These are phyloP conservation scores for Schlechtendalia chinensis DNA, from an alignment of 1,140 invertebrate species.

Conservation along the genomic window DNA sequence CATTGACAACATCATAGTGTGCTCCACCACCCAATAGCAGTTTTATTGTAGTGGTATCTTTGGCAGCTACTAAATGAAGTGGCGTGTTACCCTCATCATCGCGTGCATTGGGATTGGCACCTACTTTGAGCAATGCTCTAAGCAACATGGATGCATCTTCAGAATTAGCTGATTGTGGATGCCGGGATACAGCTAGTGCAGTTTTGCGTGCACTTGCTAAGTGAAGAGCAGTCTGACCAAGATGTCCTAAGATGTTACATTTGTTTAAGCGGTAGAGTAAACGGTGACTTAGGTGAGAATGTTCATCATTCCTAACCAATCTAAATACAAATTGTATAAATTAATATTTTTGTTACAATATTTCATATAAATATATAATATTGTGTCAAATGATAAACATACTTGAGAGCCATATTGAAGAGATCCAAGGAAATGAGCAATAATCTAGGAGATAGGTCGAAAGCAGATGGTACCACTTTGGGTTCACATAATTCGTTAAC, in stretches of 20 bases:
- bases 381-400: neutral
- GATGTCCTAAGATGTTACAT: slow-evolving; percentile 58
- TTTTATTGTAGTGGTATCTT: slow-evolving; percentile 52
- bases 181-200: slow-evolving; percentile 60
- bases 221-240: slow-evolving; percentile 77
- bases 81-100: slow-evolving; percentile 80
- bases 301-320: slow-evolving; percentile 55
- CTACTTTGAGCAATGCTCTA: slow-evolving; percentile 75
- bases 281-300: slow-evolving; percentile 55
- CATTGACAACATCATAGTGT: slow-evolving; percentile 84
- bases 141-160: slow-evolving; percentile 61
- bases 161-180: slow-evolving; percentile 66
- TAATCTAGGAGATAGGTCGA: slow-evolving; percentile 30
- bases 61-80: slow-evolving; percentile 65
- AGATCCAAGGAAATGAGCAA: slow-evolving; percentile 50
- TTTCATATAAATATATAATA: neutral
- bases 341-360: too few species aligned
- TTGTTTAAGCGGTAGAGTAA: slow-evolving; percentile 53
- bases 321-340: neutral
- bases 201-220: slow-evolving; percentile 70
- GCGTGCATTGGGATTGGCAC: slow-evolving; percentile 72
- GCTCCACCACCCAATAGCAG: slow-evolving; percentile 74
- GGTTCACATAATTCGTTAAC: slow-evolving; percentile 54
- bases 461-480: slow-evolving; percentile 35
- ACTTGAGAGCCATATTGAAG: slow-evolving; percentile 40